Evolutionary conservation across 2,113 vertebrate species (phyloP).

Genomic region (Guaruba guarouba): DNA sequence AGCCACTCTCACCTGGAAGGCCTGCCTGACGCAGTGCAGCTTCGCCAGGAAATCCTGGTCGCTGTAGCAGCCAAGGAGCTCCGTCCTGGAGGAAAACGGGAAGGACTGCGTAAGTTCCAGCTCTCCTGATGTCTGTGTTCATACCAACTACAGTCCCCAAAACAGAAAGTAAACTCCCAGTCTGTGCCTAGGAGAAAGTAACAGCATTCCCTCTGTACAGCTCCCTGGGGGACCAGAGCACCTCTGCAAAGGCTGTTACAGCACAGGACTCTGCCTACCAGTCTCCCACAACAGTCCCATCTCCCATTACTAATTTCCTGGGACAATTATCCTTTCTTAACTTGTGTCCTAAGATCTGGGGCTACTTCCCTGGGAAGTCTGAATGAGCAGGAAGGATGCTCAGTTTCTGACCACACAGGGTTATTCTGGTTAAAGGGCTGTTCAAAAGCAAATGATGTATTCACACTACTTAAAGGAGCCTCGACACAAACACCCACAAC

Average conservation of each 20-base stretch:
- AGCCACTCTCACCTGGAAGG: conserved; percentile 83
- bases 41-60: conserved; percentile 97
- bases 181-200: background rate
- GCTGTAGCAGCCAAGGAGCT: conserved; percentile 90
- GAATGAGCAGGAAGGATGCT: background rate
- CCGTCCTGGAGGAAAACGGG: conserved; percentile 71
- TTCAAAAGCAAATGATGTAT: background rate
- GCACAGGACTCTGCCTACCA: background rate
- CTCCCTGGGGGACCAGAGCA: background rate
- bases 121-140: background rate
- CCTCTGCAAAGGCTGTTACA: background rate
- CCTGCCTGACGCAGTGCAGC: conserved; percentile 93
- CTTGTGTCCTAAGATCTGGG: background rate
- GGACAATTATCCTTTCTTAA: background rate
- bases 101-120: background rate
- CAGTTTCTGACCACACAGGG: background rate
- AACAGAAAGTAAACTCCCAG: background rate
- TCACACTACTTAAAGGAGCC: background rate
- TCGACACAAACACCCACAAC: background rate
- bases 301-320: background rate
- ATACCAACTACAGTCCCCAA: background rate
- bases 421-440: background rate
- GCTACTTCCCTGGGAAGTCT: background rate
- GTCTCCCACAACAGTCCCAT: background rate
- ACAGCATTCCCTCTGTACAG: background rate